Percentiles rank a stretch among this genome's conserved stretches.
phyloP scores from a whole-genome alignment of 2,888 invertebrate species.

The Cremastobaeus sp. region DNA sequence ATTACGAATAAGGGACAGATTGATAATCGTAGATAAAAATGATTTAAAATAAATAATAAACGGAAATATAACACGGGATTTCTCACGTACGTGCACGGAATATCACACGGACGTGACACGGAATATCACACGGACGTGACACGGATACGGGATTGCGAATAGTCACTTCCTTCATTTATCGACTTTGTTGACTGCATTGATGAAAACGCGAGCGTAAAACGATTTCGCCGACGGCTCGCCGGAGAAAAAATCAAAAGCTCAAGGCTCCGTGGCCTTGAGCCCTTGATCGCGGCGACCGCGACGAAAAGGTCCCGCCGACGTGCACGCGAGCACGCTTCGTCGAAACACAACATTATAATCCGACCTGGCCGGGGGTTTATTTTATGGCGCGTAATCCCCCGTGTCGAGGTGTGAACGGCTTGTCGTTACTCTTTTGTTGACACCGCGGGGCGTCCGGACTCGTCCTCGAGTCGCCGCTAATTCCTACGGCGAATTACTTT shows the following conservation, averaged over 20 bases:
- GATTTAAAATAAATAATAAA: too few species aligned
- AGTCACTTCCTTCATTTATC: too few species aligned
- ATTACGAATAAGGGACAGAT: too few species aligned
- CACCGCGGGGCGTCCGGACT: conserved; percentile 73
- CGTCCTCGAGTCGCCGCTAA: conserved; percentile 73
- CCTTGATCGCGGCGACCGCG: conserved; percentile 49
- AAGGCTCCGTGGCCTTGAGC: conserved; percentile 57
- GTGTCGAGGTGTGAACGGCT: conserved; percentile 76
- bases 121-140: too few species aligned
- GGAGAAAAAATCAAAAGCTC: conserved; percentile 39
- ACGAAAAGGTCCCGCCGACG: conserved; percentile 46
- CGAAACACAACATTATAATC: conserved; percentile 74
- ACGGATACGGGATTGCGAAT: too few species aligned
- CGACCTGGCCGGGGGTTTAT: conserved; percentile 72
- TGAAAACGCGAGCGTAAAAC: too few species aligned
- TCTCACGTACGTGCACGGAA: too few species aligned
- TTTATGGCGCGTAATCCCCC: conserved; percentile 76
- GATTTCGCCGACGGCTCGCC: conserved; percentile 32
- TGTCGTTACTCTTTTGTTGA: conserved; percentile 76
- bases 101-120: too few species aligned
- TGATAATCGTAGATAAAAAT: too few species aligned
- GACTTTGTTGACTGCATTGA: too few species aligned
- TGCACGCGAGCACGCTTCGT: conserved; percentile 64
- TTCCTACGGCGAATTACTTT: conserved; percentile 68
- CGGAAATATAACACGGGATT: too few species aligned